phyloP scores from a whole-genome alignment of 2,113 vertebrate species.

The Tachycineta bicolor region DNA sequence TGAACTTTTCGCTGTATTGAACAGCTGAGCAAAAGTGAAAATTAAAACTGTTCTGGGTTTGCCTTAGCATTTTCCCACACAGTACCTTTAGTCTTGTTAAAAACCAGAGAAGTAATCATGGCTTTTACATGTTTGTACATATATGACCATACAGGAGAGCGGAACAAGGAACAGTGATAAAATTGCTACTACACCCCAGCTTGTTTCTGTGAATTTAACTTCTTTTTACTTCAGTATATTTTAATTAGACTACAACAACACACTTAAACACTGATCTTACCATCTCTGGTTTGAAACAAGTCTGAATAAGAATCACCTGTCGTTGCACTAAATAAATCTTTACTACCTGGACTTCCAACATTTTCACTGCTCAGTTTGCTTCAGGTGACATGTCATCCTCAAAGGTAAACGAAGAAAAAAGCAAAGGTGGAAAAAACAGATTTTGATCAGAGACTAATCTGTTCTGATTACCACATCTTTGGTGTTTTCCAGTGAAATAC shows the following conservation, averaged over 20 bases:
- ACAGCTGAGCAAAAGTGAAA: background rate
- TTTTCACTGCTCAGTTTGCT: background rate
- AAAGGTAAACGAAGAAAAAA: background rate
- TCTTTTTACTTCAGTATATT: background rate
- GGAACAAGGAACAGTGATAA: rapidly evolving
- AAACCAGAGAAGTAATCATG: background rate
- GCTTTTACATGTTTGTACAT: background rate
- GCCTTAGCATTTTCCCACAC: background rate
- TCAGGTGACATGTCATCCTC: background rate
- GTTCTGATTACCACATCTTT: background rate
- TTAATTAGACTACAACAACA: background rate
- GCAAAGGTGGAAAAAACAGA: background rate
- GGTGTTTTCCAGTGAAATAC: background rate
- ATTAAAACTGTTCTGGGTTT: background rate
- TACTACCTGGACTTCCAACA: background rate
- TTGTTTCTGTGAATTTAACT: background rate
- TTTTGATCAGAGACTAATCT: background rate
- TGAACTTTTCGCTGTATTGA: background rate
- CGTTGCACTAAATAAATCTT: background rate
- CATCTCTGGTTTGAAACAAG: background rate
- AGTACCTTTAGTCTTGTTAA: background rate
- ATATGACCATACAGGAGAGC: background rate
- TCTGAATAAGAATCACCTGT: background rate
- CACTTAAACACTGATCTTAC: background rate
- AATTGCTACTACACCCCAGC: background rate